Conservation (phyloP, 92 coral and sea anemone genomes). For the Diadumene lineata region DNA sequence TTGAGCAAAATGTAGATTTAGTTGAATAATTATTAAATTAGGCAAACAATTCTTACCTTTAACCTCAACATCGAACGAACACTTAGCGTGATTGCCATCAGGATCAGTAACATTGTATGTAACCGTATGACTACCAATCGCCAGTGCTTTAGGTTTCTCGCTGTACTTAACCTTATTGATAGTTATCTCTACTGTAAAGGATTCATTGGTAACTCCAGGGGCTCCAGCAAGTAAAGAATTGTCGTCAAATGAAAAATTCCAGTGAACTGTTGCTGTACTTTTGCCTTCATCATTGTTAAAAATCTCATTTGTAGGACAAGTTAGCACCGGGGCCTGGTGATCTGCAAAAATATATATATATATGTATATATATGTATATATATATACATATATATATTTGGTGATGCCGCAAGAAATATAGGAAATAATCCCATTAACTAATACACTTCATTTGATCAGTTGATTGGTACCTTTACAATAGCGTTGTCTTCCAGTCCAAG, state of each 20-base stretch:
- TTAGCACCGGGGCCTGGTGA: slow-evolving; percentile 21
- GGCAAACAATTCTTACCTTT: no score
- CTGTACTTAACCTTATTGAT: slow-evolving; percentile 10
- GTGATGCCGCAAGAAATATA: no score
- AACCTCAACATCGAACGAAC: slow-evolving; percentile 41
- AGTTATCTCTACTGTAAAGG: slow-evolving; percentile 10
- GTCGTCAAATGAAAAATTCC: slow-evolving; percentile 43
- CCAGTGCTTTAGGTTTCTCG: slow-evolving; percentile 18
- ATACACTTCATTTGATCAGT: no score
- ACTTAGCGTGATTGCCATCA: slow-evolving; percentile 36
- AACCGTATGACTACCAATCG: slow-evolving; percentile 33
- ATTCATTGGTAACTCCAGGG: slow-evolving; percentile 20
- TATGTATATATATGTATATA: no score
- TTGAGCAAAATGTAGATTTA: no score
- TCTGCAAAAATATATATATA: slow-evolving; percentile 12
- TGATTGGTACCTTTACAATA: slow-evolving; percentile 34
- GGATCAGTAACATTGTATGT: slow-evolving; percentile 71
- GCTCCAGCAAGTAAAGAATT: slow-evolving; percentile 49
- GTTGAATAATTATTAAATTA: no score
- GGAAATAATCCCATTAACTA: no score
- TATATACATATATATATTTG: no score
- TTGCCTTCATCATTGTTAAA: slow-evolving; percentile 37
- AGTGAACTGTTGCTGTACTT: slow-evolving; percentile 41
- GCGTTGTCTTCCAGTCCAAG: slow-evolving; percentile 34
- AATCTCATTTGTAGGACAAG: slow-evolving; percentile 25